These are phyloP conservation scores for Rostratula benghalensis DNA, from an alignment of 2,113 vertebrate genomes.

Conservation along the genomic window DNA sequence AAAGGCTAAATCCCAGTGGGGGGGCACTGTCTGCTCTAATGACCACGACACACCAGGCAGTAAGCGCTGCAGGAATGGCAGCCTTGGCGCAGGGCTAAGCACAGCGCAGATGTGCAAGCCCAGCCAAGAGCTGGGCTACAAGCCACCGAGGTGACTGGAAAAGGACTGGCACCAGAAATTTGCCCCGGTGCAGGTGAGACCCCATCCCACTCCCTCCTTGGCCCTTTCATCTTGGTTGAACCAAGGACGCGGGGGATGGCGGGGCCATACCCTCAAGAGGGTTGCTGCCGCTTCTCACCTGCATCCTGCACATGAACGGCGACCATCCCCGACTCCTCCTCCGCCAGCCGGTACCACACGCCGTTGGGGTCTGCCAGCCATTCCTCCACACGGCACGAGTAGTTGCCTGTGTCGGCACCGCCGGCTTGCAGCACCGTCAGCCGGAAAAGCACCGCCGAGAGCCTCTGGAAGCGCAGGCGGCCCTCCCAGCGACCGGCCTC, in stretches of 20 bases:
- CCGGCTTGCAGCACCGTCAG: constrained; percentile 86
- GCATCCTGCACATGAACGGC: constrained; percentile 83
- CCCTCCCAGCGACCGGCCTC: constrained; percentile 85
- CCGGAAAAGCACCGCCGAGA: constrained; percentile 84
- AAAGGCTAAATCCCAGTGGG: not conserved
- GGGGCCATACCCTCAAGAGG: no score
- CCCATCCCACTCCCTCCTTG: not conserved
- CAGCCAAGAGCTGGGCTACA: not conserved
- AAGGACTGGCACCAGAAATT: not conserved
- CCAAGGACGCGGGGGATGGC: not conserved
- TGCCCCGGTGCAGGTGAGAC: not conserved
- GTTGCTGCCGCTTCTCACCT: constrained; percentile 69
- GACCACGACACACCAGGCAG: not conserved
- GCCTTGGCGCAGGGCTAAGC: not conserved
- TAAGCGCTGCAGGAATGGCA: not conserved
- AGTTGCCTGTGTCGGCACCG: constrained; percentile 83
- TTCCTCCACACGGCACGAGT: constrained; percentile 92
- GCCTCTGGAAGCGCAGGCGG: constrained; percentile 89
- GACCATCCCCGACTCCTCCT: constrained; percentile 87
- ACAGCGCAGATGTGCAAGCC: not conserved
- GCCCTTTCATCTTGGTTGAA: not conserved
- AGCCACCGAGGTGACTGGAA: accelerated
- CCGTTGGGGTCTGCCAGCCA: constrained; percentile 91
- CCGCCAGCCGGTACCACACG: constrained; percentile 88
- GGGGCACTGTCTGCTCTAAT: accelerated